Percentiles rank a stretch among this genome's conserved stretches.
These are phyloP conservation scores for Caenorhabditis sulstoni DNA, from an alignment of 2,888 invertebrate species.

Conservation along the genomic window DNA sequence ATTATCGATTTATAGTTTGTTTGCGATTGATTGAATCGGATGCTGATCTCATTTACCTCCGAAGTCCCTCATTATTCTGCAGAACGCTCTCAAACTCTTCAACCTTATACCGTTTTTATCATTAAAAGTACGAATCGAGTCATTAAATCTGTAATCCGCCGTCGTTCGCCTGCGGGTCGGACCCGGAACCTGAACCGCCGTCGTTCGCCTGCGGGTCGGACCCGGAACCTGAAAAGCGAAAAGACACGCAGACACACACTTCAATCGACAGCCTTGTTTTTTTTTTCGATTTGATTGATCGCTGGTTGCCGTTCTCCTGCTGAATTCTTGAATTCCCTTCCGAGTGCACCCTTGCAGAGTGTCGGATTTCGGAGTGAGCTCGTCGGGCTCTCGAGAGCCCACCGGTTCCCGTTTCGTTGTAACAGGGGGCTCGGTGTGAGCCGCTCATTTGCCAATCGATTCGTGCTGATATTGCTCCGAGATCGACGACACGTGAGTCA, in stretches of 20 bases:
- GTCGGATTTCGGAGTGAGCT: conserved; percentile 17
- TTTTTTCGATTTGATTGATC: conserved; percentile 7
- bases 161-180: too few species aligned
- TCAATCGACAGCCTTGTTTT: conserved; percentile 11
- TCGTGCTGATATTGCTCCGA: not conserved
- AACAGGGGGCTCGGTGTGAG: conserved; percentile 4
- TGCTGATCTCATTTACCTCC: too few species aligned
- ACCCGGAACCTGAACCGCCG: too few species aligned
- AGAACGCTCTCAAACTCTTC: too few species aligned
- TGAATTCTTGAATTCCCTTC: not conserved
- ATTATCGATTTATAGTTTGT: too few species aligned
- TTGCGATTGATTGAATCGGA: too few species aligned
- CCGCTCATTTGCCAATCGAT: conserved; percentile 18
- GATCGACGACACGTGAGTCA: conserved; percentile 5
- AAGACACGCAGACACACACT: conserved; percentile 8
- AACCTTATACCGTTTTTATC: too few species aligned
- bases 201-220: not conserved
- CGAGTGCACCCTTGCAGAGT: conserved; percentile 17
- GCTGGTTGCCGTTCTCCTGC: not conserved
- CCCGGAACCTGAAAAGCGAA: not conserved
- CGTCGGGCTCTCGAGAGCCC: conserved; percentile 2
- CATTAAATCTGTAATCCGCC: not conserved
- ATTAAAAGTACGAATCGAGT: too few species aligned
- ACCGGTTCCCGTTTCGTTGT: conserved; percentile 18
- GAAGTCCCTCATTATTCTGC: too few species aligned